A percentile compares a stretch with the other conserved stretches of the same genome.
Evolutionary conservation across 1,140 invertebrate species (phyloP).

Genomic region (Apis dorsata): DNA sequence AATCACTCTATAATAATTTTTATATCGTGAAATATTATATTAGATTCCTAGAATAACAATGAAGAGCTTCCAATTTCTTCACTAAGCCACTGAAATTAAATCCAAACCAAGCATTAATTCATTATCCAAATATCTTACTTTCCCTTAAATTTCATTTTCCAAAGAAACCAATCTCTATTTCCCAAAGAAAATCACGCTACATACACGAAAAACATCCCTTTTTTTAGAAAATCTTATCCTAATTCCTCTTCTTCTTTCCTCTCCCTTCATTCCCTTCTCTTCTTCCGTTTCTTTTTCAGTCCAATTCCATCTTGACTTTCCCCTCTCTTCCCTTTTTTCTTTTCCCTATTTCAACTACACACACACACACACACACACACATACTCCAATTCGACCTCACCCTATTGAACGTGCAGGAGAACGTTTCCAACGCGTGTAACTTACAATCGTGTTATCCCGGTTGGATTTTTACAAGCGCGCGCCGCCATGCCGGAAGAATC

Average conservation of each 20-base stretch:
- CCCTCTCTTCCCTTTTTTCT: neutral
- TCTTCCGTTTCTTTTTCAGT: slow-evolving; percentile 3
- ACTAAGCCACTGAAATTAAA: no score
- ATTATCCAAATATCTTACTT: neutral
- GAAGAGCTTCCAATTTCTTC: no score
- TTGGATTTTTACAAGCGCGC: slow-evolving; percentile 39
- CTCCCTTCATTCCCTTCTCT: slow-evolving; percentile 20
- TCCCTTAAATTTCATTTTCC: neutral
- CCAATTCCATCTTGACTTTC: neutral
- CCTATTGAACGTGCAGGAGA: slow-evolving; percentile 13
- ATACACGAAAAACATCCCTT: neutral
- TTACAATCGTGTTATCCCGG: slow-evolving; percentile 54
- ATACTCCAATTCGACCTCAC: slow-evolving; percentile 2
- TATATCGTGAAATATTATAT: no score
- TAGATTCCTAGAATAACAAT: no score
- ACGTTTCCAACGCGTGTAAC: slow-evolving; percentile 35
- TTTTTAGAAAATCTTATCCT: neutral
- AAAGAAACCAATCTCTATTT: no score
- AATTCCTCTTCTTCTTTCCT: slow-evolving; percentile 4
- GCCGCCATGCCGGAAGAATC: slow-evolving; percentile 12
- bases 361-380: neutral
- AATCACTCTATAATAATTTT: no score
- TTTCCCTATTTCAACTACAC: neutral
- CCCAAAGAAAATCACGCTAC: slow-evolving; percentile 1
- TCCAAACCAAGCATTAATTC: no score